These are phyloP conservation scores for Agrilus planipennis DNA, from an alignment of 1,140 invertebrate species.

Conservation along the genomic window DNA sequence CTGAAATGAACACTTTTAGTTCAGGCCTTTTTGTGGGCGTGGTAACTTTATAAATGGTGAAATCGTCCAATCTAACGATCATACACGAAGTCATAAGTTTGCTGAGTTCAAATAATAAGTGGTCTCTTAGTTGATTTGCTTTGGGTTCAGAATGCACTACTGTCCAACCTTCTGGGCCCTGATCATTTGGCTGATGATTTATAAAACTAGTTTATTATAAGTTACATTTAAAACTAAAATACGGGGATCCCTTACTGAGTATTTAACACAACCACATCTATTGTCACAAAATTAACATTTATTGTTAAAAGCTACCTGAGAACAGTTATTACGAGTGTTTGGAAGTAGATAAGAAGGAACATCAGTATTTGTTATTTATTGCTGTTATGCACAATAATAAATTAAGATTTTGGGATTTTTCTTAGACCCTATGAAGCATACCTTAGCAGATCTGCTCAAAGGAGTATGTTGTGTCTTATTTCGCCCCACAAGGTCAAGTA, in stretches of 20 bases:
- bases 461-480: slow-evolving; percentile 46
- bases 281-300: no score
- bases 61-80: slow-evolving; percentile 79
- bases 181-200: no score
- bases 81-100: slow-evolving; percentile 89
- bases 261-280: no score
- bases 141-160: background rate
- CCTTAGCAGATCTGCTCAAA: slow-evolving; percentile 36
- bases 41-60: slow-evolving; percentile 72
- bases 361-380: no score
- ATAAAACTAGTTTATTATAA: background rate
- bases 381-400: no score
- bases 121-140: slow-evolving; percentile 5
- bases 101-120: slow-evolving; percentile 12
- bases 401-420: no score
- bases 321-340: no score
- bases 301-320: no score
- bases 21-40: slow-evolving; percentile 56
- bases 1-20: slow-evolving; percentile 69
- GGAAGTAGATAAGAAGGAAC: no score
- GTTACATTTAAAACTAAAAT: slow-evolving; percentile 4
- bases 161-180: no score
- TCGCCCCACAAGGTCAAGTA: slow-evolving; percentile 51
- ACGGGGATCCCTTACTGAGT: background rate
- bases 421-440: no score